A percentile compares a stretch with the other conserved stretches of the same genome.
phyloP scores from a whole-genome alignment of 35 echinoderm and acorn worm species.

The Holothuria glaberrima region DNA sequence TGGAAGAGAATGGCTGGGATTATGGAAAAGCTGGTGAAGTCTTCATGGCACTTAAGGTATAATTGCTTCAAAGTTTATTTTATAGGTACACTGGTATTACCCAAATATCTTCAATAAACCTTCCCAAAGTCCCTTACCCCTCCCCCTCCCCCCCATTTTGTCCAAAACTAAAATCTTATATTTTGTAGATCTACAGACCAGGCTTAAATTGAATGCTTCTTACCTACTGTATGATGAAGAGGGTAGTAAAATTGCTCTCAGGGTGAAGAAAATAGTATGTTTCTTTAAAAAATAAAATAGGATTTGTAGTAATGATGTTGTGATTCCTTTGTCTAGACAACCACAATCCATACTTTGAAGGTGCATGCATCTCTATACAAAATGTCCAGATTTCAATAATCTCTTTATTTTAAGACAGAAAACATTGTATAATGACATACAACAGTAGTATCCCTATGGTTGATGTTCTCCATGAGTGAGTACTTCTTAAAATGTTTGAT shows the following conservation, averaged over 20 bases:
- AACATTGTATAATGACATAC: neutral
- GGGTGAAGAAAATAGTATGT: no score
- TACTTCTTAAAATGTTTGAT: neutral
- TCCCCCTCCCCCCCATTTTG: neutral
- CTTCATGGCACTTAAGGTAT: constrained; percentile 1
- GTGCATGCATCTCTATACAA: no score
- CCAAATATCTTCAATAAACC: neutral
- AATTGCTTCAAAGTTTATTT: neutral
- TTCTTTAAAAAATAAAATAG: no score
- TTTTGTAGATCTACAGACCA: neutral
- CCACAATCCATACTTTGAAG: no score
- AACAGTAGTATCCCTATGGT: neutral
- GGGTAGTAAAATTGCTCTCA: no score
- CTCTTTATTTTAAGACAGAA: no score
- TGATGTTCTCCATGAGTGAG: neutral
- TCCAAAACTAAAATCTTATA: neutral
- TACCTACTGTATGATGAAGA: neutral
- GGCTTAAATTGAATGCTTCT: neutral
- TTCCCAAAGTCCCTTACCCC: neutral
- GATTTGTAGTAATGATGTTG: no score
- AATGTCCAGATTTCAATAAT: no score
- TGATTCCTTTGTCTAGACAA: no score
- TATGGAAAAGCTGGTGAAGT: constrained; percentile 8
- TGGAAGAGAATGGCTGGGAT: constrained; percentile 43
- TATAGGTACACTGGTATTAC: neutral